Conservation (phyloP, 1,140 invertebrate species). For the Acromyrmex heyeri region DNA sequence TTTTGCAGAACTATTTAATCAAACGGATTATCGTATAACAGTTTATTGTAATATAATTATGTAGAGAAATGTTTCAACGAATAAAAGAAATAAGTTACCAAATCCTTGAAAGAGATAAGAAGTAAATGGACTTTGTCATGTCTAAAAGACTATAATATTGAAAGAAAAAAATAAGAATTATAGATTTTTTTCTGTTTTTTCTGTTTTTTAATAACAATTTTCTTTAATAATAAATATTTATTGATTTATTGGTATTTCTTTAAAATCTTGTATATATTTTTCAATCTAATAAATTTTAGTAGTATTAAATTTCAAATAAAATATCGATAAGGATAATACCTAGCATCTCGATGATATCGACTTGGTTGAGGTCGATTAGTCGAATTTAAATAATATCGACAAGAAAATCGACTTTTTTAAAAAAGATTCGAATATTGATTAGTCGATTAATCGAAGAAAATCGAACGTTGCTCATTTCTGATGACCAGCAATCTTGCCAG, state of each 20-base stretch:
- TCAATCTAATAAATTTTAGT: not conserved
- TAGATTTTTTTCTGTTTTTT: not conserved
- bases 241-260: no score
- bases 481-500: not conserved
- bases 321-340: not conserved
- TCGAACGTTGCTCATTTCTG: not conserved
- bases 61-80: not conserved
- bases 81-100: not conserved
- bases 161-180: not conserved
- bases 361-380: not conserved
- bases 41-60: not conserved
- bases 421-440: not conserved
- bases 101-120: not conserved
- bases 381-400: not conserved
- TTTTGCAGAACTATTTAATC: not conserved
- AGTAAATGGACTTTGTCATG: not conserved
- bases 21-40: not conserved
- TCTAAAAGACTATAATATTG: not conserved
- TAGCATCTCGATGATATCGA: not conserved
- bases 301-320: not conserved
- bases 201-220: no score
- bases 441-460: not conserved
- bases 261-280: no score
- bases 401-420: not conserved
- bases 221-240: not conserved